Conservation (phyloP, 35 echinoderm and acorn worm genomes). For the Apostichopus californicus region DNA sequence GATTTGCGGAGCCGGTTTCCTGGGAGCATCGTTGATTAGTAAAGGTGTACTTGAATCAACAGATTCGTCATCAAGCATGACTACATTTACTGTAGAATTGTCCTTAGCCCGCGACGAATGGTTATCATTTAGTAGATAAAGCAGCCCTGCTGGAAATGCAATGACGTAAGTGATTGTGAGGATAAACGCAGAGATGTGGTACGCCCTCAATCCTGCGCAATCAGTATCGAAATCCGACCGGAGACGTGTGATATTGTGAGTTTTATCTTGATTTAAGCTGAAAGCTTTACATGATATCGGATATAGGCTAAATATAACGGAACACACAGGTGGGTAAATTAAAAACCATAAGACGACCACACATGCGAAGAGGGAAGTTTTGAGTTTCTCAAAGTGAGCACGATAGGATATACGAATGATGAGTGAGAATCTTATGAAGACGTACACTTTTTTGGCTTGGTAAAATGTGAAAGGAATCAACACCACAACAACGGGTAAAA, state of each 20-base stretch:
- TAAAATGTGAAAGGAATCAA: background rate
- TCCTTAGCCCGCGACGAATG: too few species aligned
- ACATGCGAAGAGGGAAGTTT: background rate
- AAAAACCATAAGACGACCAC: slow-evolving; percentile 25
- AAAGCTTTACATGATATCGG: slow-evolving; percentile 38
- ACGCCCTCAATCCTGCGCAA: background rate
- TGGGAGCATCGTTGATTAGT: too few species aligned
- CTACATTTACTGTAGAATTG: background rate
- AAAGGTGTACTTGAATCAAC: background rate
- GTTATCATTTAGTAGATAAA: slow-evolving; percentile 1
- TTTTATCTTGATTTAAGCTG: background rate
- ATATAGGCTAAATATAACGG: slow-evolving; percentile 37
- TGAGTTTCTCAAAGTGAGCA: background rate
- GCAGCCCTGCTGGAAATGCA: slow-evolving; percentile 41
- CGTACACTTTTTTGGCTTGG: background rate
- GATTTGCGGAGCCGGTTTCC: background rate
- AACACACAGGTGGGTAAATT: slow-evolving; percentile 46
- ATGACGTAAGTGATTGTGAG: slow-evolving; percentile 27
- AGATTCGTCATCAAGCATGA: background rate
- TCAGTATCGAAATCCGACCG: slow-evolving; percentile 46
- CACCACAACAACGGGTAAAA: background rate
- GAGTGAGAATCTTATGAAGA: background rate
- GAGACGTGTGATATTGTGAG: slow-evolving; percentile 11
- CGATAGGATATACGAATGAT: background rate
- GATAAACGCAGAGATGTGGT: slow-evolving; percentile 16